Base-by-base conservation (phyloP, 2,113 vertebrate species). In the Sinocyclocheilus rhinocerous region DNA sequence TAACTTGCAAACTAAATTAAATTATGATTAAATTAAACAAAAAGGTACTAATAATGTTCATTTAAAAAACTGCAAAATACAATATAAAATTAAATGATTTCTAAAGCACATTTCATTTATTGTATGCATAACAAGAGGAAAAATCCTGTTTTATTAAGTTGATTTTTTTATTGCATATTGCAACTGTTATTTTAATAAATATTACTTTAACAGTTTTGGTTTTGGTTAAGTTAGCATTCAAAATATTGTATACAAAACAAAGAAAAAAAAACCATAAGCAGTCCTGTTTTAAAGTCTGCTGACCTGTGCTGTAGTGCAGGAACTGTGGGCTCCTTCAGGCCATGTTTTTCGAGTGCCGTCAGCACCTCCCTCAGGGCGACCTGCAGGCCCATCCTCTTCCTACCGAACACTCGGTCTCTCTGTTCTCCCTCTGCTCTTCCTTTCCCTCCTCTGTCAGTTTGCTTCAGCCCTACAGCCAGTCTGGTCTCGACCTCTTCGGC, bases 261-360 rank as follows among this genome's bases (percentile, higher is more conserved):
- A 33, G 1, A 52, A 55, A 18, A 29, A 52, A 26, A 39, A 39
- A 48, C 45, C 0, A 33, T 6, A 3, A 26, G 6, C n/a, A 33
- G 63, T 50, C 10, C 5, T 22, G 24, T 8, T 80, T 39, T 48
- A 70, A 39, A 26, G 13, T 4, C 4, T 36, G n/a, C 26, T 90
- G 86, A 99, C 97, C 98, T 97, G 77, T 96, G 95, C 33, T 97
- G 97, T 57, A 99, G 88, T 36, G 97, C 97, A 80, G 96, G 97
- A 85, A 95, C 93, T 0, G 95, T 96, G 9, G 95, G 93, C 89
- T 99, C 98, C 81, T 94, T 95, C 57, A 98, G 91, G 0, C 92
- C 92, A 87, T 96, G 88, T 90, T 91, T 94, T 80, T 93, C 92
- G 55, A 96, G 93, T 59, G 91, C 92, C 84, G 72, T 90, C 52